Base-by-base conservation (phyloP, 2,797 vertebrate species). In the Anabacerthia variegaticeps region DNA sequence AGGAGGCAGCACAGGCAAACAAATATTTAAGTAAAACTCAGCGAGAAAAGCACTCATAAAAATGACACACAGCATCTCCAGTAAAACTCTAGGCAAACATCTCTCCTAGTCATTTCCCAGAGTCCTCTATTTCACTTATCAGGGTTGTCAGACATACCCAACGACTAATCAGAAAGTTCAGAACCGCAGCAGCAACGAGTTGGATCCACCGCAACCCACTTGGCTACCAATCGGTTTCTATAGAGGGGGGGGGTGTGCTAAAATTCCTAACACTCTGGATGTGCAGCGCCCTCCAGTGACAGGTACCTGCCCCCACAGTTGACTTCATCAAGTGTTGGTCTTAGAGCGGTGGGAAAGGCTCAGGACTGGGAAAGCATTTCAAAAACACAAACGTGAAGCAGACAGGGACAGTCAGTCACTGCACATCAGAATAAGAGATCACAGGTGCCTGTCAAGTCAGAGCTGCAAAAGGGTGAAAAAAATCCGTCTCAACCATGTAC, bases 231-330 rank as follows among this genome's bases (percentile, higher is more conserved):
- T 1, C 34, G 1, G 30, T 1, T 43, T 18, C 46, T 28, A 30
- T 0, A 28, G 43, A 34, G 13, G 17, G 8, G 32, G 36, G 10
- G 17, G 8, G n/a, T n/a, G 10, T 37, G 30, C 20, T n/a, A 27
- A 24, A 6, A 7, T 13, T 1, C 46, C 37, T 5, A 7, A 18
- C 72, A 74, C 4, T 14, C 44, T 81, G 30, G 69, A 36, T 88
- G 8, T 39, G 44, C 59, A 54, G 58, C 55, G 69, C 95, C 91
- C 96, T 96, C 95, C 95, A 54, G 95, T 69, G 96, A 56, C 76
- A 54, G 21, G 4, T 34, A 3, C 55, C 26, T 26, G 23, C 12
- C 19, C 21, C 61, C 48, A 26, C 83, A 18, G 15, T 2, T 9
- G 51, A 13, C 23, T n/a, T 7, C 4, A 1, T 5, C n/a, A 2